A percentile compares a stretch with the other conserved stretches of the same genome.
These are phyloP conservation scores for crab-eating macaque (Macaca fascicularis) DNA, from an alignment of 2,113 vertebrate genomes.

Conservation along the genomic window T2T-MFA8v1.1 NC_088377.1:133357001-133357500, in stretches of 20 bases:
- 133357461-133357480: neutral
- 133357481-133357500: neutral
- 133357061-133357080: neutral
- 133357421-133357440: neutral
- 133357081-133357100: neutral
- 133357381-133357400: neutral
- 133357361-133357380: neutral
- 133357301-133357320: neutral
- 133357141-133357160: neutral
- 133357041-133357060: neutral
- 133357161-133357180: neutral
- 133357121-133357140: neutral
- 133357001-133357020: neutral
- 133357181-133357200: neutral
- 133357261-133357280: neutral
- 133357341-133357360: neutral
- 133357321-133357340: neutral
- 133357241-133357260: neutral
- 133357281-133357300: neutral
- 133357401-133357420: neutral
- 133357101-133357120: neutral
- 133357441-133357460: neutral
- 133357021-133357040: fast-evolving
- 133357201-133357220: neutral
- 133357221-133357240: neutral